Evolutionary conservation across 1,140 invertebrate species (phyloP).

Genomic region (Hestina assimilis): DNA sequence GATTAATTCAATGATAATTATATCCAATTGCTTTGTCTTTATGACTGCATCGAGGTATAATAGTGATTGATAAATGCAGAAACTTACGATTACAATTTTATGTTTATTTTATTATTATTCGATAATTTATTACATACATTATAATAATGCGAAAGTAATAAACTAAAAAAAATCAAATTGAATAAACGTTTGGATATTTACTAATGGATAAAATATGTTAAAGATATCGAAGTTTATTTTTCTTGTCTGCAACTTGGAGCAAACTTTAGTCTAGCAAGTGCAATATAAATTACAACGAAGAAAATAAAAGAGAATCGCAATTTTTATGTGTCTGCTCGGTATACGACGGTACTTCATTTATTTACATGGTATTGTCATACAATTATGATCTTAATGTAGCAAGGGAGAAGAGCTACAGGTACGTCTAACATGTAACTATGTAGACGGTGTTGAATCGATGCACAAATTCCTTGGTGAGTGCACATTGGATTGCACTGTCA

Average conservation of each 20-base stretch:
- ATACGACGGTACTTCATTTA: slow-evolving; percentile 12
- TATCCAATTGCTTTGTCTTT: neutral
- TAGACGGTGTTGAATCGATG: slow-evolving; percentile 31
- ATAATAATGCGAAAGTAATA: no score
- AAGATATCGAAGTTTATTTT: neutral
- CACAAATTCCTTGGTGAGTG: slow-evolving; percentile 27
- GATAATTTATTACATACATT: neutral
- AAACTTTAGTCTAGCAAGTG: slow-evolving; percentile 23
- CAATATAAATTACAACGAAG: slow-evolving; percentile 26
- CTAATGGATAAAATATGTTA: neutral
- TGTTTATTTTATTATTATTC: no score
- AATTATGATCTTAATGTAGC: slow-evolving; percentile 15
- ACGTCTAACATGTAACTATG: slow-evolving; percentile 10
- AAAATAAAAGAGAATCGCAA: slow-evolving; percentile 37
- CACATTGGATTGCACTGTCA: slow-evolving; percentile 34
- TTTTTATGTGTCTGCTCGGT: slow-evolving; percentile 42
- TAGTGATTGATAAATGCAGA: no score
- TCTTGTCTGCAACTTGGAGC: neutral
- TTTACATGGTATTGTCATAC: slow-evolving; percentile 10
- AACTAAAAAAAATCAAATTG: no score
- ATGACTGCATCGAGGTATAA: no score
- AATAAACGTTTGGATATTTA: no score
- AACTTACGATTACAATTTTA: no score
- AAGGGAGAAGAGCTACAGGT: slow-evolving; percentile 14
- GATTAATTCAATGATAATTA: slow-evolving; percentile 7